Base-by-base conservation (phyloP, 2,113 vertebrate genomes). In the Ciconia boyciana region DNA sequence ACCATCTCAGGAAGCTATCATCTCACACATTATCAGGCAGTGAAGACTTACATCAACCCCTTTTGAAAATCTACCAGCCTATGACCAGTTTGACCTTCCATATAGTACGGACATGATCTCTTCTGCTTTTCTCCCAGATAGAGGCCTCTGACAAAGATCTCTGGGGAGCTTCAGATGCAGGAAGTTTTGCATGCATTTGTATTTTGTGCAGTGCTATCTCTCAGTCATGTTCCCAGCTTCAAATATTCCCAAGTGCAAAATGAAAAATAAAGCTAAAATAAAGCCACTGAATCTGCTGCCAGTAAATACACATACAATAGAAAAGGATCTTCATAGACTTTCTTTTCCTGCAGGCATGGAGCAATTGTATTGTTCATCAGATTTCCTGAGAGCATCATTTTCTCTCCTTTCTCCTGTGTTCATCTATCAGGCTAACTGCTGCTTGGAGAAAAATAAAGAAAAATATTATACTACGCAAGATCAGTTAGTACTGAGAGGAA, bases 391-490 rank as follows among this genome's bases (percentile, higher is more conserved):
- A 91, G 61, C 77, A 76, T 49, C 0, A 28, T 95, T 96, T 95
- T 91, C 78, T 62, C 46, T 91, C 84, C 58, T 77, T 55, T 82
- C 66, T 87, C 17, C 29, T 58, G 28, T 48, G 24, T 77, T 94
- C 70, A 74, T 97, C 81, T 70, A 48, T 85, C 89, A 74, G 52
- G 39, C 54, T 92, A 91, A 93, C 52, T 80, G 49, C 39, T 89
- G 65, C 70, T 95, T 74, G 49, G 66, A 95, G 94, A 91, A 94
- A 96, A 83, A 91, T 80, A 83, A 94, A 96, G 84, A 76, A 90
- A 95, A 94, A 94, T 77, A 95, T 87, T 95, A 66, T 60, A 77
- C 58, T 80, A 89, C 77, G 58, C 52, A 80, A 0, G 0, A 87
- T 80, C 87, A 36, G 32, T 80, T 82, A 72, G 36, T 66, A 55